Conservation (phyloP, 2,797 vertebrate genomes). For the Sebastes nivosus region DNA sequence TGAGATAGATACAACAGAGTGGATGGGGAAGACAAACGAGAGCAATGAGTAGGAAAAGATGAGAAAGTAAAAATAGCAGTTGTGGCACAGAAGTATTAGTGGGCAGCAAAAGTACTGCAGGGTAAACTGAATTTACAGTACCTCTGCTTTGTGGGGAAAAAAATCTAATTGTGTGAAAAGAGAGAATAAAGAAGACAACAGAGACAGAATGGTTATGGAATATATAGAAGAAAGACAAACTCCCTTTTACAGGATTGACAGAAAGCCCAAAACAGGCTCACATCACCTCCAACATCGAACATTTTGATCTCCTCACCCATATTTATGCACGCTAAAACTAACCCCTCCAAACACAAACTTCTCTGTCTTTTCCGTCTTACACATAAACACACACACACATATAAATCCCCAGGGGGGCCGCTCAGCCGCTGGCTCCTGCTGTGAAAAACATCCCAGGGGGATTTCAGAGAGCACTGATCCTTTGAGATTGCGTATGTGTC, state of each 20-base stretch:
- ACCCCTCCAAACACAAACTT: constrained; percentile 24
- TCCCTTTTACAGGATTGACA: not conserved
- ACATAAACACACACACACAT: constrained; percentile 1
- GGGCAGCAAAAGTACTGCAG: not conserved
- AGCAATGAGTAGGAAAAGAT: not conserved
- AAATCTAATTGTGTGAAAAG: not conserved
- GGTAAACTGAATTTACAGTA: not conserved
- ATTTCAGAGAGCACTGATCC: constrained; percentile 69
- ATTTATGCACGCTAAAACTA: constrained; percentile 21
- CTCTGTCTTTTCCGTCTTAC: not conserved
- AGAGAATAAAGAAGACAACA: not conserved
- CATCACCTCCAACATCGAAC: not conserved
- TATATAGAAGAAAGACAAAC: not conserved
- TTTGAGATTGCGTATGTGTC: constrained; percentile 64
- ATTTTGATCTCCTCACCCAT: constrained; percentile 26
- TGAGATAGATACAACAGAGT: not conserved
- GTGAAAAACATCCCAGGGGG: constrained; percentile 74
- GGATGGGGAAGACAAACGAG: not conserved
- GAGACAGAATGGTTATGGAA: not conserved
- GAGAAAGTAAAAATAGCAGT: not conserved
- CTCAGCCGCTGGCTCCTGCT: constrained; percentile 44
- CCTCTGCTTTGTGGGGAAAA: not conserved
- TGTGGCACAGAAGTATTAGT: not conserved
- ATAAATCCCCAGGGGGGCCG: constrained; percentile 52
- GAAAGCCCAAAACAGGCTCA: not conserved